These are phyloP conservation scores for Cladopsammia gracilis DNA, from an alignment of 64 coral and sea anemone genomes.

Conservation along the genomic window DNA sequence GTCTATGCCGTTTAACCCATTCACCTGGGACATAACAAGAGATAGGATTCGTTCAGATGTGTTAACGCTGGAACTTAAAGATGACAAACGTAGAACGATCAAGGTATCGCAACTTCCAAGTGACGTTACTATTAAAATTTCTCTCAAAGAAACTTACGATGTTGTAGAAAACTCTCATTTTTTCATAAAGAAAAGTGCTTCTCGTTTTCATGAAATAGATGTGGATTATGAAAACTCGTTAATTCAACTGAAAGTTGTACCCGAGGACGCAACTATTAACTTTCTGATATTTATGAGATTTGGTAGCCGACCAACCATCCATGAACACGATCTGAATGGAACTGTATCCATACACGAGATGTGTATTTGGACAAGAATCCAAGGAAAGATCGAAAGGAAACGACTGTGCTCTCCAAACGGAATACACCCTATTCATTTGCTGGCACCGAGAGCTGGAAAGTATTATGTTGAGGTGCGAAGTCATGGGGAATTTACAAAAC, in stretches of 20 bases:
- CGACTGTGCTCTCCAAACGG: too few relatives aligned
- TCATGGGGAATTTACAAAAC: background rate
- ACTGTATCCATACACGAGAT: background rate
- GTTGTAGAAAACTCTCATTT: background rate
- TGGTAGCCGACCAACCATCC: background rate
- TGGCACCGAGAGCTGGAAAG: too few relatives aligned
- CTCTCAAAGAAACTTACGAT: background rate
- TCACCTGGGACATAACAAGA: slow-evolving; percentile 72
- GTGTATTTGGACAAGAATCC: too few relatives aligned
- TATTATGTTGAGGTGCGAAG: background rate
- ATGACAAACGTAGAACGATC: background rate
- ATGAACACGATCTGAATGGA: background rate
- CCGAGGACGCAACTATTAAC: background rate
- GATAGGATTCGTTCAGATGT: background rate
- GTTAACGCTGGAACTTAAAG: slow-evolving; percentile 62
- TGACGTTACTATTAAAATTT: slow-evolving; percentile 30
- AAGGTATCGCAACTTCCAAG: background rate
- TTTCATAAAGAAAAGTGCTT: background rate
- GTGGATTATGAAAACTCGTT: background rate
- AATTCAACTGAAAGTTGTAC: background rate
- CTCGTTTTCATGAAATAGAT: background rate
- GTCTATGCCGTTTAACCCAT: slow-evolving; percentile 67
- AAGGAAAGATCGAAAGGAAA: too few relatives aligned
- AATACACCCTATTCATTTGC: too few relatives aligned
- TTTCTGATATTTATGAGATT: too few relatives aligned